Conservation (phyloP, 2,113 vertebrate genomes). For the Machaerirhynchus nigripectus region DNA sequence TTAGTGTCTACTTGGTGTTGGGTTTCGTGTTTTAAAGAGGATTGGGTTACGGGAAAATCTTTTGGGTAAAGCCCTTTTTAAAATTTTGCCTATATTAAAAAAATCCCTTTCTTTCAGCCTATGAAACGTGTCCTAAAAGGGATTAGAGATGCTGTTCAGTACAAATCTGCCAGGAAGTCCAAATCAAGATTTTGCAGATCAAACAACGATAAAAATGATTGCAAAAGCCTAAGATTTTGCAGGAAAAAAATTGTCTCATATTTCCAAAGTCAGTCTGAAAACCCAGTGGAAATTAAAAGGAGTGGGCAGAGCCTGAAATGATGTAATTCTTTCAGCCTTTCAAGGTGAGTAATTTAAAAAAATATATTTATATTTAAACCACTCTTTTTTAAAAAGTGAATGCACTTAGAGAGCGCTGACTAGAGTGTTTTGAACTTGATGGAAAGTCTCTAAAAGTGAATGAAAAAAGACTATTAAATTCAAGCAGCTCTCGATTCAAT, state of each 20-base stretch:
- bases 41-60: conserved; percentile 23
- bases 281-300: background rate
- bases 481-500: background rate
- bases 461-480: background rate
- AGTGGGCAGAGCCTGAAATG: background rate
- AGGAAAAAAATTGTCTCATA: background rate
- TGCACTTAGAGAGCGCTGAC: background rate
- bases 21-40: conserved; percentile 46
- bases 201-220: background rate
- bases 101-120: conserved; percentile 23
- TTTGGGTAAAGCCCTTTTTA: conserved; percentile 14
- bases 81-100: conserved; percentile 39
- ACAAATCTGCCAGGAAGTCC: conserved; percentile 25
- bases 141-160: conserved; percentile 23
- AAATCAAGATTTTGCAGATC: conserved; percentile 9
- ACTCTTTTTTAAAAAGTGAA: background rate
- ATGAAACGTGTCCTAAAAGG: background rate
- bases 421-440: background rate
- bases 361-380: background rate
- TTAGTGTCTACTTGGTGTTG: conserved; percentile 56
- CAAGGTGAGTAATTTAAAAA: background rate
- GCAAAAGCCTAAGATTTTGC: background rate
- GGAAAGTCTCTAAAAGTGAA: background rate
- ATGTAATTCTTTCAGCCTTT: background rate
- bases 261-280: background rate